Evolutionary conservation across 2,797 vertebrate genomes (phyloP), one percentile per base, ranked within the genome.

Genomic region (Kryptopterus vitreolus): DNA sequence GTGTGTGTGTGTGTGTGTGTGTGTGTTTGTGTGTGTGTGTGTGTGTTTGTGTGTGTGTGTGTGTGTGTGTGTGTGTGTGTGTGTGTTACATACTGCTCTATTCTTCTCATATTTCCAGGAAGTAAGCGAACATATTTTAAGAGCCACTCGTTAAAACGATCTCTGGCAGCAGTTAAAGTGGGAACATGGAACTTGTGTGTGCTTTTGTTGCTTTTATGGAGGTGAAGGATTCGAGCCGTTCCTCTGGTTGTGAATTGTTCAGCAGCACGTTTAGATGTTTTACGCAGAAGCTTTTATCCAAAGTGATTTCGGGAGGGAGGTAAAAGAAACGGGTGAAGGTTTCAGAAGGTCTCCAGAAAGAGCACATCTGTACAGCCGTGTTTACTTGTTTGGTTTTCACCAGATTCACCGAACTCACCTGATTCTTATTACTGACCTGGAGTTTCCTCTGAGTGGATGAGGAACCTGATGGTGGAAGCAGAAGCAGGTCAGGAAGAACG

Each of bases 1-100:
- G 66, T 69, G 66, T 48, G 46, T 66, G 63, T 46, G 62, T 43
- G 73, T 11, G 63, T 22, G 18, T 38, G 63, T 55, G 52, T 55
- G 52, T 18, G 52, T 57, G 53, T 57, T 20, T 57, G 53, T 9
- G 22, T 57, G 53, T 57, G 53, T 57, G 53, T n/a, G 22, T 57
- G 22, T 22, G 53, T 57, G 53, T 22, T 20, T 16, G 15, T 50
- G 69, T 20, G 63, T 20, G 18, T 22, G 63, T 20, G 52, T 55
- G 52, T 18, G 52, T 57, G 63, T 69, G 65, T 68, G 63, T 48
- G 65, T 26, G 38, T 26, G 43, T 48, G 65, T 50, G 48, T 52
- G 48, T 52, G 48, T 31, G 48, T 2, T 70, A 16, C 16, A 24
- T 50, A 46, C 66, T 50, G 26, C 29, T 59, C 52, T 78, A 33